Base-by-base conservation (phyloP, 2,888 invertebrate species). In the Malthinus flaveolus region DNA sequence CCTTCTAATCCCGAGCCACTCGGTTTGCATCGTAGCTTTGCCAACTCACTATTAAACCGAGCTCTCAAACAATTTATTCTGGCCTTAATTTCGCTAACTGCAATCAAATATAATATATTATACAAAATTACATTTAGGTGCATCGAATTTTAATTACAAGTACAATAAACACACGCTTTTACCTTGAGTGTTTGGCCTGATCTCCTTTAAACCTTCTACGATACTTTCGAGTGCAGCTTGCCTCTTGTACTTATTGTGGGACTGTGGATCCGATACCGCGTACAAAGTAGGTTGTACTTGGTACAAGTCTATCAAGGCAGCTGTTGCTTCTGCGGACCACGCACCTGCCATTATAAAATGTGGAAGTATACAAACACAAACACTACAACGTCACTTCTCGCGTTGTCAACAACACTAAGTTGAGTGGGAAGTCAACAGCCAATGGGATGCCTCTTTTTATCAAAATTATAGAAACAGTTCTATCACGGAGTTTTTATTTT, bases 301-400 rank as follows among this genome's bases (percentile, higher is more conserved):
- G 15, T 44, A 44, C 31, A 44, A 23, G 3, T 44, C 44, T 44
- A 44, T 44, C n/a, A 44, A 44, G 10, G 2, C 44, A 33, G 33
- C 33, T 33, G 33, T 33, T 33, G 33, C n/a, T 33, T 33, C 33
- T 7, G 33, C 33, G 33, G 44, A 23, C 44, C 23, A 44, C 23
- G 44, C 7, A 23, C 31, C 23, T 23, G 44, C 23, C 44, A 44
- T 45, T 51, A n/a, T n/a, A 13, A 56, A n/a, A 33, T n/a, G n/a
- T n/a, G n/a, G n/a, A n/a, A n/a, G n/a, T n/a, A n/a, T n/a, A n/a
- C n/a, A n/a, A n/a, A n/a, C n/a, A n/a, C n/a, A n/a, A n/a, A n/a
- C n/a, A n/a, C n/a, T n/a, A n/a, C n/a, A n/a, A n/a, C n/a, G n/a
- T n/a, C n/a, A n/a, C n/a, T n/a, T n/a, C n/a, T n/a, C n/a, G n/a